phyloP scores from a whole-genome alignment of 2,113 vertebrate genomes.

The Chauna torquata region DNA sequence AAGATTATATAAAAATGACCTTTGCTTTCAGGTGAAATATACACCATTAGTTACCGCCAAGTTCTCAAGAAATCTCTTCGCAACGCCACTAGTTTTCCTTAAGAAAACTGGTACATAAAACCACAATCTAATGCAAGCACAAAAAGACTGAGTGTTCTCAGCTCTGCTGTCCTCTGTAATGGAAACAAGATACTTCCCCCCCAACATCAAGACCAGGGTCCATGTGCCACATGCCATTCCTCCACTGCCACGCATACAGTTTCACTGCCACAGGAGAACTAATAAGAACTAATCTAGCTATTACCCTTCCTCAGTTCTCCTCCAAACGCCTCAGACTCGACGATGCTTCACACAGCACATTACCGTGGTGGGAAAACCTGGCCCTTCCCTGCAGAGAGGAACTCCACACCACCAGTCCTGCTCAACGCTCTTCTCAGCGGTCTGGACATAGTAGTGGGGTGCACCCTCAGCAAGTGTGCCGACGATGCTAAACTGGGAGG shows the following conservation, averaged over 20 bases:
- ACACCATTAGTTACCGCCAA: background rate
- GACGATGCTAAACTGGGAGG: background rate
- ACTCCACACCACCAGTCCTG: background rate
- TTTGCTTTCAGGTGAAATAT: background rate
- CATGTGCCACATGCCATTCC: background rate
- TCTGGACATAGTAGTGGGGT: no score
- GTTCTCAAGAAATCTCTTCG: background rate
- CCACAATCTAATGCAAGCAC: accelerated
- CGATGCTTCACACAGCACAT: background rate
- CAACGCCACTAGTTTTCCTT: background rate
- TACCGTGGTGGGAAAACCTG: background rate
- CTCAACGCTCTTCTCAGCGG: background rate
- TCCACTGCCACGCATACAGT: background rate
- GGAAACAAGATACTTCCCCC: background rate
- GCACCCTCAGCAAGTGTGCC: background rate
- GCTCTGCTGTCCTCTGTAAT: background rate
- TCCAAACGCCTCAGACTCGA: background rate
- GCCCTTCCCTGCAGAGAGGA: background rate
- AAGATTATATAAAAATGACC: background rate
- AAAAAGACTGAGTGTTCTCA: background rate
- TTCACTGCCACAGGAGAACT: background rate
- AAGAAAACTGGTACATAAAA: background rate
- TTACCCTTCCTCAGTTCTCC: background rate
- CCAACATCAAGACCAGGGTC: background rate
- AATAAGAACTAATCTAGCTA: background rate